Evolutionary conservation across 2,797 vertebrate genomes (phyloP).

Genomic region (Scyliorhinus canicula): DNA sequence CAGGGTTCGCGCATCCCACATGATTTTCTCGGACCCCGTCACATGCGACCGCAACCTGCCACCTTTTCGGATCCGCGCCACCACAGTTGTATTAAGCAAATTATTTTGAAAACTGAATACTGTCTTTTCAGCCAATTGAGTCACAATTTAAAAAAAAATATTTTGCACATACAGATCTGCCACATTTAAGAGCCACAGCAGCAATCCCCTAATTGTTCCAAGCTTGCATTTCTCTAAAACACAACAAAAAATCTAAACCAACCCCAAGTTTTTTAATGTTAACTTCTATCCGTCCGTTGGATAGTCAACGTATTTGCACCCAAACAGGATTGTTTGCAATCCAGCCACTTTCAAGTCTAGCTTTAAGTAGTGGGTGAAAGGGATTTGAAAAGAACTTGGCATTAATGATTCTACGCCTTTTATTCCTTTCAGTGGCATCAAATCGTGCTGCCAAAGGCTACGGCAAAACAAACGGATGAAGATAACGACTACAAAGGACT

Average conservation of each 20-base stretch:
- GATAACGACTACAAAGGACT: slow-evolving; percentile 51
- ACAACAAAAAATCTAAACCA: background rate
- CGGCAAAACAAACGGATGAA: slow-evolving; percentile 43
- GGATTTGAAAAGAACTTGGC: slow-evolving; percentile 44
- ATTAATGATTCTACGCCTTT: slow-evolving; percentile 41
- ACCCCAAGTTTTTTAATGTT: background rate
- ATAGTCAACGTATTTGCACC: background rate
- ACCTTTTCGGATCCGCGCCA: no score
- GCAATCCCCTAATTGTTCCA: slow-evolving; percentile 42
- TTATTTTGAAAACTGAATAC: background rate
- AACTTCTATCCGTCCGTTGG: background rate
- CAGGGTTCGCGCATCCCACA: no score
- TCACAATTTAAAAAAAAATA: background rate
- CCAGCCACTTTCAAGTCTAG: slow-evolving; percentile 35
- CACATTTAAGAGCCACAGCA: background rate
- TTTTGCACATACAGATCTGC: background rate
- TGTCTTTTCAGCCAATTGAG: background rate
- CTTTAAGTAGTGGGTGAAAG: slow-evolving; percentile 39
- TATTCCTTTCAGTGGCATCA: slow-evolving; percentile 46
- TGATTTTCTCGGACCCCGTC: no score
- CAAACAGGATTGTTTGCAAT: background rate
- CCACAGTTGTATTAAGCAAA: background rate
- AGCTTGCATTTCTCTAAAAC: slow-evolving; percentile 30
- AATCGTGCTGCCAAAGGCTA: slow-evolving; percentile 48
- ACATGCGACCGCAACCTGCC: no score